phyloP scores from a whole-genome alignment of 1,140 invertebrate species.

The Papilio polytes region DNA sequence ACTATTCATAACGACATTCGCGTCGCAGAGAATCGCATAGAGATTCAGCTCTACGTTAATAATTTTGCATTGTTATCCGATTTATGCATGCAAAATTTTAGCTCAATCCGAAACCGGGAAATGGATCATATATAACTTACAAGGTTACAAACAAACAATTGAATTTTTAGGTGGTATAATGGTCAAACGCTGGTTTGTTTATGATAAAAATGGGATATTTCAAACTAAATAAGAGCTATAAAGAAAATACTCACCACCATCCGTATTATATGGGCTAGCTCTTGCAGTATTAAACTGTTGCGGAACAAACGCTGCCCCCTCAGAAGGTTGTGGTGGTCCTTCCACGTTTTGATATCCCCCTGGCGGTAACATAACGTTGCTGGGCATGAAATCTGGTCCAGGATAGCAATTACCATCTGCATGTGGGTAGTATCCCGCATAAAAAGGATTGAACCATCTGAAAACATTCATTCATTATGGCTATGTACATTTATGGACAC shows the following conservation, averaged over 20 bases:
- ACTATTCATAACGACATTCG: too few species aligned
- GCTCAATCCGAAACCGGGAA: too few species aligned
- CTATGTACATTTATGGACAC: background rate
- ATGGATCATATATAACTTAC: too few species aligned
- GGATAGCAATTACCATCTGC: background rate
- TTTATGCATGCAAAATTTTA: too few species aligned
- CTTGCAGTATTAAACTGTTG: constrained; percentile 50
- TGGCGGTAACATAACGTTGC: background rate
- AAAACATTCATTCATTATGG: background rate
- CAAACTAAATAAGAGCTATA: too few species aligned
- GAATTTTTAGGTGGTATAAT: too few species aligned
- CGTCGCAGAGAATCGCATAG: too few species aligned
- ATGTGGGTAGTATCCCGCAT: background rate
- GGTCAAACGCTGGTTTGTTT: too few species aligned
- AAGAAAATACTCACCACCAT: constrained; percentile 53
- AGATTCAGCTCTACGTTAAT: too few species aligned
- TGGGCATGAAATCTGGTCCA: background rate
- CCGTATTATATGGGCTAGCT: constrained; percentile 55
- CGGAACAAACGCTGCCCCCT: constrained; percentile 47
- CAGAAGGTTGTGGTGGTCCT: constrained; percentile 43
- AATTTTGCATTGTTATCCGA: too few species aligned
- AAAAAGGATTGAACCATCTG: background rate
- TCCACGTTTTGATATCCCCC: constrained; percentile 41
- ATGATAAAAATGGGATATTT: too few species aligned
- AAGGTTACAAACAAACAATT: too few species aligned